A percentile compares a stretch with the other conserved stretches of the same genome.
These are phyloP conservation scores for Pollenia amentaria DNA, from an alignment of 2,888 invertebrate genomes.

Conservation along the genomic window DNA sequence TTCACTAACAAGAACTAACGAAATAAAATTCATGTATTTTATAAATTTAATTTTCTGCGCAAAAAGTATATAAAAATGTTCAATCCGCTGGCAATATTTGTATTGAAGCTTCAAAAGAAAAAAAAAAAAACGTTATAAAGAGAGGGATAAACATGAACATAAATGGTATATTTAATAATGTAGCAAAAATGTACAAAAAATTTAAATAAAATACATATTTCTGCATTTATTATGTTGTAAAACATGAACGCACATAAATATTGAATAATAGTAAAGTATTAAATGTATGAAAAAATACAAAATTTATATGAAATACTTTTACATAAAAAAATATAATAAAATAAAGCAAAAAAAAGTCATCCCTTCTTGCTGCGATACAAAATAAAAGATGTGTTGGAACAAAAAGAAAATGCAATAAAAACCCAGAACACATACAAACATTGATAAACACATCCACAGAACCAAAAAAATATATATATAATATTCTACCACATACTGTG, in stretches of 20 bases:
- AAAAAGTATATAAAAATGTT: slow-evolving; percentile 23
- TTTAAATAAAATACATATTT: slow-evolving; percentile 48
- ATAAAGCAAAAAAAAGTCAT: neutral
- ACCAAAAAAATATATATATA: neutral
- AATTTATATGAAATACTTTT: slow-evolving; percentile 17
- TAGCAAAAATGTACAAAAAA: slow-evolving; percentile 22
- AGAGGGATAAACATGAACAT: neutral
- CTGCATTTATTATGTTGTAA: slow-evolving; percentile 64
- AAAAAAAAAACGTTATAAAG: neutral
- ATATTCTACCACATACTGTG: slow-evolving; percentile 44
- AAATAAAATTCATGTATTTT: slow-evolving; percentile 9
- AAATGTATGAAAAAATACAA: slow-evolving; percentile 25
- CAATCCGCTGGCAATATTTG: neutral
- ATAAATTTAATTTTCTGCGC: slow-evolving; percentile 7
- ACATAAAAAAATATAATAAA: slow-evolving; percentile 29
- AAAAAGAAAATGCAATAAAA: slow-evolving; percentile 16
- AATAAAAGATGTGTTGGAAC: neutral
- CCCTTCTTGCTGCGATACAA: neutral
- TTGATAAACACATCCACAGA: neutral
- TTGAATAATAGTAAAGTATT: slow-evolving; percentile 34
- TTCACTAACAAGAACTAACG: neutral
- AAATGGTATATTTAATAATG: slow-evolving; percentile 29
- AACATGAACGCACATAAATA: slow-evolving; percentile 64
- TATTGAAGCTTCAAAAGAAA: neutral
- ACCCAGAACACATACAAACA: neutral